Evolutionary conservation across 2,888 invertebrate genomes (phyloP), one percentile per base, ranked within the genome.

Genomic region (Agrotis clavis): DNA sequence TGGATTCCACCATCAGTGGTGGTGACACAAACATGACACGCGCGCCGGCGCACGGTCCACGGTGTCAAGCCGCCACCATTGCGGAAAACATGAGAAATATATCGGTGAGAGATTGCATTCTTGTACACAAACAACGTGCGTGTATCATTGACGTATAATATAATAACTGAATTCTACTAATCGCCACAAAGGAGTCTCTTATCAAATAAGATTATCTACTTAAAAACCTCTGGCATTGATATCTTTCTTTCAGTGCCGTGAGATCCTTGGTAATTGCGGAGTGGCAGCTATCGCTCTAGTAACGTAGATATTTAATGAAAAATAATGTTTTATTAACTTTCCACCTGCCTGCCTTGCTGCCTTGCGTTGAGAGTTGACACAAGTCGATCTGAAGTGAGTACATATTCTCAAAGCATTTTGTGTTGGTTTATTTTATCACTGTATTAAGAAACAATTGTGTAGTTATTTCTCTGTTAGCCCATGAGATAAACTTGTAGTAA

Each of bases 181-280:
- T 95, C 93, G 88, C 86, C 89, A 83, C 79, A 88, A 89, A 88
- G 86, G 81, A 83, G 85, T 86, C 87, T 87, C 92, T 95, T 95
- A 95, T 95, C 96, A 92, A 91, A 88, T 91, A 91, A 92, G 94
- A 95, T 95, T 94, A 94, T 94, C 94, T 92, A 89, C 90, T 94
- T 95, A 94, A 93, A 94, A 95, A 93, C 93, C 91, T 87, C 89
- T 87, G 89, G 85, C 90, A 86, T 90, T 93, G 90, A 90, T 93
- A 93, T 91, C 87, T 90, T 90, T 87, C 87, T 92, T 93, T 92
- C 94, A 95, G 94, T 95, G 87, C 87, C 83, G 90, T 87, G 90
- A 89, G 88, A 90, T 89, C 86, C 86, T 83, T 74, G 83, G 83
- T 87, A 86, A 86, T 88, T 85, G 88, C 83, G 81, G 85, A 87